Percentiles rank a stretch among this genome's conserved stretches.
Conservation (phyloP, 2,888 invertebrate species). For the Rhopalosiphum nymphaeae region DNA sequence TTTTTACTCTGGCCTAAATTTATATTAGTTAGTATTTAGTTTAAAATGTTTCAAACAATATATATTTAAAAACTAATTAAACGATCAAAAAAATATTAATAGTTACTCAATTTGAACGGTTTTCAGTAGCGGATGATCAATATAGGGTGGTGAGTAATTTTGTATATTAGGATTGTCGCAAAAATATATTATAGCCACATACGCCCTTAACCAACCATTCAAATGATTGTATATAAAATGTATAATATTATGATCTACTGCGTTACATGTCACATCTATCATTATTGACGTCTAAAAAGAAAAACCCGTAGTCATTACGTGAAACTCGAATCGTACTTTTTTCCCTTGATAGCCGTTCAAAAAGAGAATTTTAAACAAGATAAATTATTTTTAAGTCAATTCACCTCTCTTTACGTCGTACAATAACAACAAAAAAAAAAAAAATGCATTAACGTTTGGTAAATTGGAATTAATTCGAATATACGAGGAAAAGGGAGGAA, state of each 20-base stretch:
- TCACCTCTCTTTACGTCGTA: neutral
- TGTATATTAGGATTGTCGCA: neutral
- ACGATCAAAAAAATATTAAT: neutral
- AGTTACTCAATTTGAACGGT: neutral
- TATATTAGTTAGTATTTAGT: neutral
- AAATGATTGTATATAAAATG: neutral
- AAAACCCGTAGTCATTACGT: slow-evolving; percentile 6
- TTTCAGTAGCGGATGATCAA: neutral
- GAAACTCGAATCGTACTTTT: neutral
- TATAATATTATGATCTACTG: slow-evolving; percentile 1
- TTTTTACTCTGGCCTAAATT: neutral
- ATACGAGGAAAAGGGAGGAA: slow-evolving; percentile 3
- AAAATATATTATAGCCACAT: neutral
- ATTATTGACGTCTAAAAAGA: slow-evolving; percentile 21
- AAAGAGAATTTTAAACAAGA: slow-evolving; percentile 36
- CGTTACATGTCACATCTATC: slow-evolving; percentile 11
- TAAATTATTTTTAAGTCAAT: slow-evolving; percentile 48
- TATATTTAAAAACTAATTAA: neutral
- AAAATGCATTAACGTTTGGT: slow-evolving; percentile 40
- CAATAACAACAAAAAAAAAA: neutral
- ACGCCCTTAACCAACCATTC: neutral
- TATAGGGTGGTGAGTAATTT: neutral
- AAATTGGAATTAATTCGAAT: slow-evolving; percentile 52
- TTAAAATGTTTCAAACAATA: neutral
- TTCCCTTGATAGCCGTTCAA: slow-evolving; percentile 14